Base-by-base conservation (phyloP, 2,113 vertebrate species). In the Panurus biarmicus region DNA sequence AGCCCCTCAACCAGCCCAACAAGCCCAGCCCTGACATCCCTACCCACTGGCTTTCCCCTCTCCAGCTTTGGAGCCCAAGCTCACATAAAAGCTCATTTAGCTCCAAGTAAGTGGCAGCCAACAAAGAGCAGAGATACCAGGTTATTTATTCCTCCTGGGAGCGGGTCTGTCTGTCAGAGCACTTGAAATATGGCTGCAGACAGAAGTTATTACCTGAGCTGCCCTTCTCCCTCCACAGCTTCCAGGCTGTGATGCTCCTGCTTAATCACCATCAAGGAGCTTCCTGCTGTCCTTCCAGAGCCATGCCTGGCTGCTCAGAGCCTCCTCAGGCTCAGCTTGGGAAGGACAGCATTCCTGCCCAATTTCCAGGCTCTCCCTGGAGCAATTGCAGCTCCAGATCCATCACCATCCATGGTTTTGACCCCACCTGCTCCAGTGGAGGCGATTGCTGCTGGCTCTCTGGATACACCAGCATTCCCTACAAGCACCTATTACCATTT, bases 271-370 rank as follows among this genome's bases (percentile, higher is more conserved):
- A 7, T 16, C 19, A 0, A 4, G 75, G 82, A 95, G 35, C 86
- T 92, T 88, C 88, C 75, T 15, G 65, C 48, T 70, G 42, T 65
- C 45, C 83, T 73, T 15, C 33, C 14, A 10, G 31, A 35, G 20
- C 42, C 1, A 15, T 2, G 16, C 1, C 50, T 35, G 69, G 18
- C 48, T 23, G 47, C 65, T 57, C 2, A 0, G 50, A 53, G 35
- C 38, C 35, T 72, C 31, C 20, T 48, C 3, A 1, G 33, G 22
- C 58, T 48, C 0, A 0, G 35, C 48, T 61, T 5, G 2, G 15
- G 6, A 33, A 73, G 35, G 31, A 23, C 3, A 3, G 14, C 17
- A 2, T 17, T 28, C 29, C 92, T 89, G 31, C 35, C 53, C 65
- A 0, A 1, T 28, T 62, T 73, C 56, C 51, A 85, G 42, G 29